Conservation (phyloP, 2,888 invertebrate genomes). For the Lasioglossum marginatum region DNA sequence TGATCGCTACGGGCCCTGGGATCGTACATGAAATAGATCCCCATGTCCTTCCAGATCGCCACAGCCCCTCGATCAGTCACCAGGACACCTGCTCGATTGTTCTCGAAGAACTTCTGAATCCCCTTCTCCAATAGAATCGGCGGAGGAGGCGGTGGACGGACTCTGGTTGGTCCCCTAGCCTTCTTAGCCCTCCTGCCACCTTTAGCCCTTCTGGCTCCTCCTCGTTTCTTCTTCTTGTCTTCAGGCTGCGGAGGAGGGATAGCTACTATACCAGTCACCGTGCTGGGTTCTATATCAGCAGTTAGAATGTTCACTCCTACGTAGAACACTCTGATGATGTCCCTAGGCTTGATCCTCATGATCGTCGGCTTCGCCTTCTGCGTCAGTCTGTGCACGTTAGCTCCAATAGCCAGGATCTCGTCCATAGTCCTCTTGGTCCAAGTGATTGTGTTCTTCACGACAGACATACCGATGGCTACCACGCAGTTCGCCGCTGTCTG, state of each 20-base stretch:
- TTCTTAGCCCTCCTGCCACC: slow-evolving; percentile 36
- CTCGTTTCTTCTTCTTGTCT: slow-evolving; percentile 64
- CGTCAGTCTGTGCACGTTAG: slow-evolving; percentile 74
- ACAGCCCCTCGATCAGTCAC: slow-evolving; percentile 72
- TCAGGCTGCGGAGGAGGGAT: slow-evolving; percentile 74
- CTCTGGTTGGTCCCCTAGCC: slow-evolving; percentile 28
- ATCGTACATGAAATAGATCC: slow-evolving; percentile 80
- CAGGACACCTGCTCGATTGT: slow-evolving; percentile 78
- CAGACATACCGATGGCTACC: slow-evolving; percentile 77
- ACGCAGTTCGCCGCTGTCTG: slow-evolving; percentile 80
- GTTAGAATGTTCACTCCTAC: slow-evolving; percentile 80
- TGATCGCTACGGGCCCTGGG: slow-evolving; percentile 72
- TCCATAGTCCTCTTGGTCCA: slow-evolving; percentile 81
- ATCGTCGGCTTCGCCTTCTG: slow-evolving; percentile 59
- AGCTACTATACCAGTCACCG: slow-evolving; percentile 75
- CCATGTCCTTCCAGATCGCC: slow-evolving; percentile 79
- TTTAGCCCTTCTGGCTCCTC: slow-evolving; percentile 32
- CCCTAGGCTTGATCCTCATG: slow-evolving; percentile 70
- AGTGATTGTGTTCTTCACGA: slow-evolving; percentile 78
- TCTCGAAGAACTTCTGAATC: slow-evolving; percentile 75
- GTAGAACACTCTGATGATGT: slow-evolving; percentile 78
- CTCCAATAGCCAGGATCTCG: slow-evolving; percentile 78
- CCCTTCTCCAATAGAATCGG: slow-evolving; percentile 76
- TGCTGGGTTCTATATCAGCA: slow-evolving; percentile 74
- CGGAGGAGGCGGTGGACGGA: slow-evolving; percentile 70